Evolutionary conservation across 2,113 vertebrate species (phyloP).

Genomic region (Mormoops blainvillei): DNA sequence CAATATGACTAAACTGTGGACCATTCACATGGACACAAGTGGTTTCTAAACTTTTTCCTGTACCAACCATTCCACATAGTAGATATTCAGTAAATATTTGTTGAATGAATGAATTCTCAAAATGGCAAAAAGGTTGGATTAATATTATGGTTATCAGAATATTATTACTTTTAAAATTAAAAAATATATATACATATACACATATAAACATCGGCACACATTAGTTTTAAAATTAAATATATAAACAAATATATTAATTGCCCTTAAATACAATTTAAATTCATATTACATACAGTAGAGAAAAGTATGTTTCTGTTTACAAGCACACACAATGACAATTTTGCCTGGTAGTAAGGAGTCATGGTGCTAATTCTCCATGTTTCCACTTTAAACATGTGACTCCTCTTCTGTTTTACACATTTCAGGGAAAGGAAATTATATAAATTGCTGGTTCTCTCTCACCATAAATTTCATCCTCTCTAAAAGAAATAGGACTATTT

Average conservation of each 20-base stretch:
- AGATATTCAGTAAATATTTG: background rate
- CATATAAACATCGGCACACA: background rate
- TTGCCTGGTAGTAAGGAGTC: background rate
- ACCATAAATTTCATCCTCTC: background rate
- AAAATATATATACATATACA: background rate
- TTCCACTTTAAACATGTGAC: background rate
- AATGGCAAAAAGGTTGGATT: background rate
- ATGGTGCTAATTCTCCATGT: background rate
- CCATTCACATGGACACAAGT: background rate
- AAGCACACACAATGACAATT: background rate
- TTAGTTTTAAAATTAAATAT: background rate
- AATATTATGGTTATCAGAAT: background rate
- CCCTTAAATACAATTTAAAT: background rate
- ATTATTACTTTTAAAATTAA: background rate
- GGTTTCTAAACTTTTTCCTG: background rate
- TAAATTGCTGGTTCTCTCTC: background rate
- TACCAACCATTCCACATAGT: background rate
- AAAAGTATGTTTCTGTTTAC: background rate
- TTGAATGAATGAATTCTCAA: background rate
- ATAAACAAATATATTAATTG: background rate
- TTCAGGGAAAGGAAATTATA: background rate
- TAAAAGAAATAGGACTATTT: background rate
- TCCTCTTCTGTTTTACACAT: background rate
- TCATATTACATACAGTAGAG: background rate
- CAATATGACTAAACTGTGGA: background rate